phyloP scores from a whole-genome alignment of 2,888 invertebrate species.

The Pilophorus perplexus region DNA sequence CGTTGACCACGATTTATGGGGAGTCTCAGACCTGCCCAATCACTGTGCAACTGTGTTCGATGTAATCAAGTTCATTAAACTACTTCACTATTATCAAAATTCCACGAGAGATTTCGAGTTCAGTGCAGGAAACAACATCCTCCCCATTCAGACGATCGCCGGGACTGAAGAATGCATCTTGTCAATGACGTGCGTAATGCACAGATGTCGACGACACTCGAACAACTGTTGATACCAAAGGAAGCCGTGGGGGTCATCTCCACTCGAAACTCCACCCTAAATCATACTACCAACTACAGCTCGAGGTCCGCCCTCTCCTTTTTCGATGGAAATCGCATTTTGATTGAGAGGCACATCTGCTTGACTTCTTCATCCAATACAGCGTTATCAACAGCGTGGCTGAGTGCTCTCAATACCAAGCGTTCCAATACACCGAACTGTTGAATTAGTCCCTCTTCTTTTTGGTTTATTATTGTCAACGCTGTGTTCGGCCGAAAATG shows the following conservation, averaged over 20 bases:
- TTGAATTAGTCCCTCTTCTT: too few relatives aligned
- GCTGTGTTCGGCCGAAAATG: too few relatives aligned
- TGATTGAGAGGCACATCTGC: conserved; percentile 17
- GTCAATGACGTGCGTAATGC: conserved; percentile 11
- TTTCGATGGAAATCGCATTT: conserved; percentile 6
- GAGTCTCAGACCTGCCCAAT: too few relatives aligned
- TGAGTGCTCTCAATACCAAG: conserved; percentile 3
- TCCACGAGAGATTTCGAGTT: too few relatives aligned
- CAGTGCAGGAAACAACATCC: too few relatives aligned
- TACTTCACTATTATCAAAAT: too few relatives aligned
- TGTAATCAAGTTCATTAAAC: too few relatives aligned
- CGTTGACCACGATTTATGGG: too few relatives aligned
- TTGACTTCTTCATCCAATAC: conserved; percentile 11
- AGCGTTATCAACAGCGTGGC: not conserved
- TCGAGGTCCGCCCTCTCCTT: not conserved
- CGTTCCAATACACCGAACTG: too few relatives aligned
- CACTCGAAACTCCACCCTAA: conserved; percentile 1
- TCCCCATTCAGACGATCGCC: too few relatives aligned
- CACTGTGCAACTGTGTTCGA: too few relatives aligned
- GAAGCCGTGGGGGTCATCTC: conserved; percentile 2
- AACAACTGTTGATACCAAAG: conserved; percentile 10
- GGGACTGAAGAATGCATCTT: conserved; percentile 1
- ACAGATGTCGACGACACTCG: conserved; percentile 11
- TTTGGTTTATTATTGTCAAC: too few relatives aligned
- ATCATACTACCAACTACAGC: conserved; percentile 1